A percentile compares a stretch with the other conserved stretches of the same genome.
phyloP scores from a whole-genome alignment of 2,113 vertebrate species.

The Fregetta grallaria region DNA sequence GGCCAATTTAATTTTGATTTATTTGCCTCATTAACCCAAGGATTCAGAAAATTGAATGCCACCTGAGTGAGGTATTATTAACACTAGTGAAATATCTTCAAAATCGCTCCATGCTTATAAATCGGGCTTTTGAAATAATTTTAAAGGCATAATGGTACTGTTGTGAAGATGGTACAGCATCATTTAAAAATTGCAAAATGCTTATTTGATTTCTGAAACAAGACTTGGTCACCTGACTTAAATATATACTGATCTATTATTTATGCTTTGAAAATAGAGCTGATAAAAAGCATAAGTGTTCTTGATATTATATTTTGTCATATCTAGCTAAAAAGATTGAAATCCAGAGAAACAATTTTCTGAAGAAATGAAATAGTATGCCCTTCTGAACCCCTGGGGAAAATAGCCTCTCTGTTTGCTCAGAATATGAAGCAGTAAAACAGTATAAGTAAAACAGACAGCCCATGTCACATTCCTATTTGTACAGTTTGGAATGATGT shows the following conservation, averaged over 20 bases:
- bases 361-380: slow-evolving; percentile 98
- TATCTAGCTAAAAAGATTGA: slow-evolving; percentile 98
- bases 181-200: slow-evolving; percentile 62
- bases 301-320: slow-evolving; percentile 99
- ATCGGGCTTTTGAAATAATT: slow-evolving; percentile 50
- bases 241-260: slow-evolving; percentile 98
- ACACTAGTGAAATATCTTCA: slow-evolving; percentile 50
- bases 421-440: slow-evolving; percentile 92
- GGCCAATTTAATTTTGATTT: slow-evolving; percentile 74
- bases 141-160: slow-evolving; percentile 60
- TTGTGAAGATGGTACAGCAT: slow-evolving; percentile 38
- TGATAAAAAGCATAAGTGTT: slow-evolving; percentile 99
- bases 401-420: slow-evolving; percentile 88
- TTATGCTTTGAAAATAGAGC: slow-evolving; percentile 97
- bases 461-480: slow-evolving; percentile 84
- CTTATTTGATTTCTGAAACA: slow-evolving; percentile 62
- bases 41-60: slow-evolving; percentile 64
- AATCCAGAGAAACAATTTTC: slow-evolving; percentile 99
- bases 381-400: slow-evolving; percentile 96
- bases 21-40: slow-evolving; percentile 70
- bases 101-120: slow-evolving; percentile 43
- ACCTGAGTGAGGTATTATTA: slow-evolving; percentile 61
- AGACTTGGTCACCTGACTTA: slow-evolving; percentile 82
- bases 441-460: slow-evolving; percentile 93
- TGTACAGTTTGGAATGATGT: slow-evolving; percentile 67